Evolutionary conservation across 2,888 invertebrate genomes (phyloP), one percentile per base, ranked within the genome.

Genomic region (Standfussiana lucernea): DNA sequence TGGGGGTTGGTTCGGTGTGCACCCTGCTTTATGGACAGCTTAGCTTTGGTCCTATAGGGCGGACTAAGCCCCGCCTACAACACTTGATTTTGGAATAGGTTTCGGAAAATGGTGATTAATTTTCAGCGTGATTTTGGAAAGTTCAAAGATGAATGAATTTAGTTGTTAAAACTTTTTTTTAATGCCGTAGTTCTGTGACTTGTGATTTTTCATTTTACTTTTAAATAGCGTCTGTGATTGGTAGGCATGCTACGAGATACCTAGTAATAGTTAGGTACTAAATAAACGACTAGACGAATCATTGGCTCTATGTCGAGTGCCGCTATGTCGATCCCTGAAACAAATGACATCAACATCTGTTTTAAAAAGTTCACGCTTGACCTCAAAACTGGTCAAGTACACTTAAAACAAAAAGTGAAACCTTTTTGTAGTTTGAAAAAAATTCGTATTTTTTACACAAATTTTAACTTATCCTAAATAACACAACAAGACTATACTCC

Each of bases 31-130:
- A 92, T 90, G 87, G 74, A 69, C 80, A 73, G n/a, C 64, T 42
- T 59, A 80, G 68, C 67, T 76, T 64, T 77, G 50, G 65, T 65
- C 56, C 69, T 77, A 83, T 88, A 82, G 91, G 91, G 86, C 75
- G 89, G 86, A 32, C 8, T 66, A 77, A 76, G 91, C 88, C 90
- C 93, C 95, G 93, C 95, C 95, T 90, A 89, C 90, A 86, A 89
- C 85, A 82, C 87, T 89, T 85, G 77, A 69, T 77, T 75, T 77
- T 75, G 61, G 13, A 72, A 77, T 45, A 77, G 75, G n/a, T 72
- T 69, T 74, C 13, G 45, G 40, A 72, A 68, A 61, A 61, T 71
- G 11, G 5, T 37, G 70, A 42, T 69, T 42, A 56, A 4, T 15
- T 50, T 84, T 70, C 45, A 50, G 15, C 40, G 71, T 61, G 15